Conservation (phyloP, 2,888 invertebrate species). For the Anarsia innoxiella region DNA sequence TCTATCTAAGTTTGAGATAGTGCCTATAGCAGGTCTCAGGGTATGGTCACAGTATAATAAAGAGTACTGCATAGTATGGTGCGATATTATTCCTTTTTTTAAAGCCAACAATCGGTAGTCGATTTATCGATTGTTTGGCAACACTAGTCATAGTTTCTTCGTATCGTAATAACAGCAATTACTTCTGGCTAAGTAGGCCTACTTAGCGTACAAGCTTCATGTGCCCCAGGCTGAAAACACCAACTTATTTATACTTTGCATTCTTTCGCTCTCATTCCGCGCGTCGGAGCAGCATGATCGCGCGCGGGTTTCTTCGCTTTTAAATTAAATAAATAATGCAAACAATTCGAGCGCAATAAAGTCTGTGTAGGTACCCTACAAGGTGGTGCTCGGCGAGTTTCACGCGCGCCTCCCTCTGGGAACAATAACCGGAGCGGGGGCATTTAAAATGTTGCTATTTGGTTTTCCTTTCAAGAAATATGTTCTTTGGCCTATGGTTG, state of each 20-base stretch:
- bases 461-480: too few species aligned
- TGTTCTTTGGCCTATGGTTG: too few species aligned
- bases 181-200: too few species aligned
- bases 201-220: not conserved
- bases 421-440: slow-evolving; percentile 56
- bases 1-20: too few species aligned
- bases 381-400: slow-evolving; percentile 49
- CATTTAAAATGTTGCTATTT: slow-evolving; percentile 42
- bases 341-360: slow-evolving; percentile 72
- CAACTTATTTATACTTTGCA: slow-evolving; percentile 28
- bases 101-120: too few species aligned
- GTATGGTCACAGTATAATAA: too few species aligned
- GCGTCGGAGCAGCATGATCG: slow-evolving; percentile 47
- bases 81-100: too few species aligned
- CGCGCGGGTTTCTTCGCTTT: slow-evolving; percentile 68
- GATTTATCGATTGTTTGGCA: not conserved
- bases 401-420: slow-evolving; percentile 54
- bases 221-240: slow-evolving; percentile 12
- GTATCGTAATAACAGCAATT: too few species aligned
- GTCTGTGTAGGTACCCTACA: slow-evolving; percentile 47
- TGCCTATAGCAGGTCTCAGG: too few species aligned
- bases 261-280: slow-evolving; percentile 44
- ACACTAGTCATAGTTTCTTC: not conserved
- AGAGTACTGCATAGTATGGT: too few species aligned
- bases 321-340: slow-evolving; percentile 75